These are phyloP conservation scores for Lepidurus packardi DNA, from an alignment of 1,140 invertebrate genomes.

Conservation along the genomic window DNA sequence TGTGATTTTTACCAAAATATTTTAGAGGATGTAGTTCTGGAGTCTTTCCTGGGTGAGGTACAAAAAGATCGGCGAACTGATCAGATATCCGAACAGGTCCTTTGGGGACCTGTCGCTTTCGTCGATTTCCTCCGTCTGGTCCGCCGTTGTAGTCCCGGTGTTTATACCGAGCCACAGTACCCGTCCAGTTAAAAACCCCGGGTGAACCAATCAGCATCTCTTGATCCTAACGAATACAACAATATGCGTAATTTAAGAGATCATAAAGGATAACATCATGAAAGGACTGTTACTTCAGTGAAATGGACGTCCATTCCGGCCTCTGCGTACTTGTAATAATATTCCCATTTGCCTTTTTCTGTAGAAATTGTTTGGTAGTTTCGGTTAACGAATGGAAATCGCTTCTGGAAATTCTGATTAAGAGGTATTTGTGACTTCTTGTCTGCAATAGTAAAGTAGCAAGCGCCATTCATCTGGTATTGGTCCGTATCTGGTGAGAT, in stretches of 20 bases:
- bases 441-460: slow-evolving; percentile 37
- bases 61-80: slow-evolving; percentile 24
- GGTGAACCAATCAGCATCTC: slow-evolving; percentile 46
- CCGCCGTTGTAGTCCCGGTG: slow-evolving; percentile 27
- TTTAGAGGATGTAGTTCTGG: slow-evolving; percentile 36
- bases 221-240: slow-evolving; percentile 35
- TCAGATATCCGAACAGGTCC: slow-evolving; percentile 2
- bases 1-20: slow-evolving; percentile 38
- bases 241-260: no score
- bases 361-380: background rate
- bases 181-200: slow-evolving; percentile 45
- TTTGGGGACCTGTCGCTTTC: slow-evolving; percentile 22
- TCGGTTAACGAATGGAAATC: slow-evolving; percentile 24
- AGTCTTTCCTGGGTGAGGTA: slow-evolving; percentile 37
- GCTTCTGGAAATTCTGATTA: slow-evolving; percentile 19
- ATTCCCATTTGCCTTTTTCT: background rate
- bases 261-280: background rate
- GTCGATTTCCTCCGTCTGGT: slow-evolving; percentile 27
- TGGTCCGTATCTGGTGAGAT: slow-evolving; percentile 33
- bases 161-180: slow-evolving; percentile 38
- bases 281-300: background rate
- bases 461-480: slow-evolving; percentile 41
- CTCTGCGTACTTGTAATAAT: slow-evolving; percentile 40
- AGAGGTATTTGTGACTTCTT: background rate
- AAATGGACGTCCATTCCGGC: slow-evolving; percentile 40